These are phyloP conservation scores for Pangasius djambal DNA, from an alignment of 2,797 vertebrate species.

Conservation along the genomic window DNA sequence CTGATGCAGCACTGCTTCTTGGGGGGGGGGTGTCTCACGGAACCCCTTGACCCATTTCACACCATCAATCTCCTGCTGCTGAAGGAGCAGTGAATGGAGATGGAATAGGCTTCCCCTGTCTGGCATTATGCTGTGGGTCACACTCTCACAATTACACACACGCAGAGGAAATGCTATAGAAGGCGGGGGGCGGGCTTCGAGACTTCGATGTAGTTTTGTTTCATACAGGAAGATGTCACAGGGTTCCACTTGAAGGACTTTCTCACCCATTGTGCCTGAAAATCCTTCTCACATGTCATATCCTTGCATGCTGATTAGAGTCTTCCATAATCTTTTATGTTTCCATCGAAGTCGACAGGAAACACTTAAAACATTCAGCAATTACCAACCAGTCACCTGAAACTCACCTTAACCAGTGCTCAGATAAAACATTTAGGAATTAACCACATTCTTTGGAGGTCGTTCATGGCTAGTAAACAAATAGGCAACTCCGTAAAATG, in stretches of 20 bases:
- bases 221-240: slow-evolving; percentile 59
- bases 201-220: slow-evolving; percentile 61
- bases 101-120: slow-evolving; percentile 48
- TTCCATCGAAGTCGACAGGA: slow-evolving; percentile 18
- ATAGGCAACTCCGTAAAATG: background rate
- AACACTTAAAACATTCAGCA: background rate
- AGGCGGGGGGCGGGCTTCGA: slow-evolving; percentile 40
- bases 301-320: slow-evolving; percentile 45
- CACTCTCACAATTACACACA: slow-evolving; percentile 54
- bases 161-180: slow-evolving; percentile 47
- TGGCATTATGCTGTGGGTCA: slow-evolving; percentile 49
- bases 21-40: slow-evolving; percentile 48
- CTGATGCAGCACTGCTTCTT: slow-evolving; percentile 37
- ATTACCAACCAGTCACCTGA: background rate
- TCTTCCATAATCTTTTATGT: background rate
- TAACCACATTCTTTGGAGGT: background rate
- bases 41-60: slow-evolving; percentile 69
- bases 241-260: slow-evolving; percentile 42
- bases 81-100: slow-evolving; percentile 75
- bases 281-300: slow-evolving; percentile 42
- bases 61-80: slow-evolving; percentile 79
- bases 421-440: background rate
- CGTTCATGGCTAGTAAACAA: background rate
- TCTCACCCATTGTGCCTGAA: slow-evolving; percentile 45
- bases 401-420: too few species aligned